These are phyloP conservation scores for Deroptyus accipitrinus DNA, from an alignment of 2,113 vertebrate species.

Conservation along the genomic window DNA sequence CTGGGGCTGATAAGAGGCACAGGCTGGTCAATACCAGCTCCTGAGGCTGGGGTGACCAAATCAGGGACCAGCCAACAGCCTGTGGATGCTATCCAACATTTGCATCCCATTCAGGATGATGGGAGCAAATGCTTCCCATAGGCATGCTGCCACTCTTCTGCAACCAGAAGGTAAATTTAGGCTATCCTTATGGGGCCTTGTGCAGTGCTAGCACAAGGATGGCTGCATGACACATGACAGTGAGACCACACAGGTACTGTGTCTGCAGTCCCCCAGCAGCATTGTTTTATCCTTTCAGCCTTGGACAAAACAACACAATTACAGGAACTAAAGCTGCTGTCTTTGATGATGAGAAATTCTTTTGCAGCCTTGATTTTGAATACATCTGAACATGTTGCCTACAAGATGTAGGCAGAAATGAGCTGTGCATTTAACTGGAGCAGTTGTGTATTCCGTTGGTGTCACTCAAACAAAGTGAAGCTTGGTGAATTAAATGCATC, in stretches of 20 bases:
- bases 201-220: background rate
- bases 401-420: constrained; percentile 52
- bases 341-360: constrained; percentile 36
- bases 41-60: background rate
- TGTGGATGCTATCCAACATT: background rate
- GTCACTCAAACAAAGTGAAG: constrained; percentile 51
- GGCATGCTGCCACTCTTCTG: background rate
- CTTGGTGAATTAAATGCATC: background rate
- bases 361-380: constrained; percentile 44
- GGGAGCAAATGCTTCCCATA: background rate
- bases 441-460: constrained; percentile 40
- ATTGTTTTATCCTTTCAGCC: constrained; percentile 10
- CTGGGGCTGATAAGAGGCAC: background rate
- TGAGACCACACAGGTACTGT: constrained; percentile 15
- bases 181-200: background rate
- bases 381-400: constrained; percentile 48
- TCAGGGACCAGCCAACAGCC: background rate
- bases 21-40: background rate
- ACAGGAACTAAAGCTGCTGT: constrained; percentile 19
- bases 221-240: background rate
- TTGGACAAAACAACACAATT: constrained; percentile 48
- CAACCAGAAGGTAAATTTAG: background rate
- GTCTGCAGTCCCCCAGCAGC: background rate
- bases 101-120: background rate
- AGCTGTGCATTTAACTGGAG: constrained; percentile 41